Evolutionary conservation across 2,797 vertebrate species (phyloP).

Genomic region (Macroramphosus scolopax): DNA sequence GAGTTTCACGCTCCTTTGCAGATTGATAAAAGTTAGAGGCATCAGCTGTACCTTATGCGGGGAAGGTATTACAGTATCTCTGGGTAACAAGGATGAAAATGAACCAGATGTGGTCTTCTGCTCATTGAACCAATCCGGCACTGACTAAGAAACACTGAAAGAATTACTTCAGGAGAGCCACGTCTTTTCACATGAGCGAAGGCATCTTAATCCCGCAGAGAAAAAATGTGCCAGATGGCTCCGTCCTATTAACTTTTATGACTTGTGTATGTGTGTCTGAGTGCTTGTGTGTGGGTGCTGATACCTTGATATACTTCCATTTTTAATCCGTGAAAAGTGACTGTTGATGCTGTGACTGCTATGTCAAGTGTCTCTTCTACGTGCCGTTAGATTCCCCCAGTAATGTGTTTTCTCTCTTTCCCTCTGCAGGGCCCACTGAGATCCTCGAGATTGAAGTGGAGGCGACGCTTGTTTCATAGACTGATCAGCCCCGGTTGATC

Average conservation of each 20-base stretch:
- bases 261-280: constrained; percentile 25
- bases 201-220: constrained; percentile 37
- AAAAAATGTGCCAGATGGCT: constrained; percentile 30
- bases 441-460: constrained; percentile 39
- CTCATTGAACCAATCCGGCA: constrained; percentile 42
- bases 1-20: constrained; percentile 58
- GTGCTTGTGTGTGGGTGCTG: constrained; percentile 27
- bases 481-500: constrained; percentile 30
- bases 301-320: constrained; percentile 39
- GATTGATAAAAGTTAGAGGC: constrained; percentile 54
- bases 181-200: constrained; percentile 22
- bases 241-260: constrained; percentile 41
- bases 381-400: constrained; percentile 33
- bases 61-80: constrained; percentile 52
- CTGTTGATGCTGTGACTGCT: constrained; percentile 28
- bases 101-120: constrained; percentile 62
- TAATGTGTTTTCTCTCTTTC: constrained; percentile 48
- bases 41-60: constrained; percentile 66
- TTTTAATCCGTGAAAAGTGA: constrained; percentile 32
- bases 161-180: constrained; percentile 27
- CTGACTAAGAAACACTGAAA: constrained; percentile 29
- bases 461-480: too few relatives aligned
- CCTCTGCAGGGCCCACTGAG: constrained; percentile 57
- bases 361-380: constrained; percentile 43
- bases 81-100: constrained; percentile 28